phyloP scores from a whole-genome alignment of 2,797 vertebrate genomes.

The Diplodus puntazzo region DNA sequence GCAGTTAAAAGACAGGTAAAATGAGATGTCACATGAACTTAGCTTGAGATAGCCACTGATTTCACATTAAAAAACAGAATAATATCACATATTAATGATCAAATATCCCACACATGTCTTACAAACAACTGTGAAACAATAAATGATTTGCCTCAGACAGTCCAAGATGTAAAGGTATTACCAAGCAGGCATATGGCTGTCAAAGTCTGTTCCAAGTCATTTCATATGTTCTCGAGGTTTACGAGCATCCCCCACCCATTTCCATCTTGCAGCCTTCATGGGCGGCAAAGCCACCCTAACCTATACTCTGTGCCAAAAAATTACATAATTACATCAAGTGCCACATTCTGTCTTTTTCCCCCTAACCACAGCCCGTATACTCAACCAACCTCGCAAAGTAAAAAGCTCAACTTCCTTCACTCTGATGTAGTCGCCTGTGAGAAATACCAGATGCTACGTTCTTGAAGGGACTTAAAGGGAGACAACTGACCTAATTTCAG shows the following conservation, averaged over 20 bases:
- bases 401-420: slow-evolving; percentile 40
- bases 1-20: background rate
- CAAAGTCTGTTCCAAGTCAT: slow-evolving; percentile 61
- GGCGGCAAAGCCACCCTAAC: slow-evolving; percentile 59
- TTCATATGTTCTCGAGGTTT: slow-evolving; percentile 66
- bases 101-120: slow-evolving; percentile 36
- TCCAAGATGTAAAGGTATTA: slow-evolving; percentile 38
- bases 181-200: slow-evolving; percentile 51
- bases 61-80: background rate
- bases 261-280: slow-evolving; percentile 63
- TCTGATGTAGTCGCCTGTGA: slow-evolving; percentile 30
- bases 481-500: slow-evolving; percentile 4
- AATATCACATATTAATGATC: slow-evolving; percentile 6
- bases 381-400: slow-evolving; percentile 46
- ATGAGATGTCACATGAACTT: slow-evolving; percentile 5
- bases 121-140: slow-evolving; percentile 25
- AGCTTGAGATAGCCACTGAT: background rate
- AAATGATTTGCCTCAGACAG: slow-evolving; percentile 18
- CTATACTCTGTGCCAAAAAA: slow-evolving; percentile 53
- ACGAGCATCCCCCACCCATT: slow-evolving; percentile 69
- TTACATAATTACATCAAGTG: slow-evolving; percentile 64
- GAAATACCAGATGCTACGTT: slow-evolving; percentile 41
- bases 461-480: slow-evolving; percentile 1
- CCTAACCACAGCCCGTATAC: slow-evolving; percentile 49
- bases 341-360: slow-evolving; percentile 59